A percentile compares a stretch with the other conserved stretches of the same genome.
These are phyloP conservation scores for Orchestia grillus DNA, from an alignment of 1,140 invertebrate species.

Conservation along the genomic window DNA sequence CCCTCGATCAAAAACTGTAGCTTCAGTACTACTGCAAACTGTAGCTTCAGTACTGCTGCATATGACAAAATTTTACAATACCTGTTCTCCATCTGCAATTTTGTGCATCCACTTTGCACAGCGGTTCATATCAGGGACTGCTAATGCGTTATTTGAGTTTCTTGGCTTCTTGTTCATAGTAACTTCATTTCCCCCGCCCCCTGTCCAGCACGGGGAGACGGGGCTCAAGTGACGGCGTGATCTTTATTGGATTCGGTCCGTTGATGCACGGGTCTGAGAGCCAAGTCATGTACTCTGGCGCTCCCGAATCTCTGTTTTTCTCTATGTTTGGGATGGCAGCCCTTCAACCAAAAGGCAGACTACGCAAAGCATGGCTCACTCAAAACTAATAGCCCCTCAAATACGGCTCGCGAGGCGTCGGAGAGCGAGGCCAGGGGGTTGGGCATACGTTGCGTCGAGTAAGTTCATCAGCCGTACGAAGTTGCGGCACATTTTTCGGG, in stretches of 20 bases:
- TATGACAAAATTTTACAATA: background rate
- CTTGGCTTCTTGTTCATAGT: background rate
- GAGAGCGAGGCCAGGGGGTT: too few species aligned
- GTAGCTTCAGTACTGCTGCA: background rate
- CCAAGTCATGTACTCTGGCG: background rate
- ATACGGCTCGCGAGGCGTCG: background rate
- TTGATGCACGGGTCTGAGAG: background rate
- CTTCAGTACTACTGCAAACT: background rate
- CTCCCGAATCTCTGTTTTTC: background rate
- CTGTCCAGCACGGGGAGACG: background rate
- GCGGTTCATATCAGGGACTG: background rate
- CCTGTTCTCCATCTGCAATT: background rate
- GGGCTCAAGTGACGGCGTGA: background rate
- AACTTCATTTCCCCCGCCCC: background rate
- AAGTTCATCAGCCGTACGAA: background rate
- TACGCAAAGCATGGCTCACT: background rate
- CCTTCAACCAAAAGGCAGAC: background rate
- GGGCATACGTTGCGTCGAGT: background rate
- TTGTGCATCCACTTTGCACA: background rate
- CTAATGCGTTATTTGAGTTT: background rate
- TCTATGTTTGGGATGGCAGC: background rate
- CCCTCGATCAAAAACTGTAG: background rate
- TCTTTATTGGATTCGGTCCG: background rate
- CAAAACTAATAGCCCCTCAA: background rate
- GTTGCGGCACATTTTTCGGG: background rate